Evolutionary conservation across 1,140 invertebrate genomes (phyloP), one percentile per base, ranked within the genome.

Genomic region (Manduca sexta): DNA sequence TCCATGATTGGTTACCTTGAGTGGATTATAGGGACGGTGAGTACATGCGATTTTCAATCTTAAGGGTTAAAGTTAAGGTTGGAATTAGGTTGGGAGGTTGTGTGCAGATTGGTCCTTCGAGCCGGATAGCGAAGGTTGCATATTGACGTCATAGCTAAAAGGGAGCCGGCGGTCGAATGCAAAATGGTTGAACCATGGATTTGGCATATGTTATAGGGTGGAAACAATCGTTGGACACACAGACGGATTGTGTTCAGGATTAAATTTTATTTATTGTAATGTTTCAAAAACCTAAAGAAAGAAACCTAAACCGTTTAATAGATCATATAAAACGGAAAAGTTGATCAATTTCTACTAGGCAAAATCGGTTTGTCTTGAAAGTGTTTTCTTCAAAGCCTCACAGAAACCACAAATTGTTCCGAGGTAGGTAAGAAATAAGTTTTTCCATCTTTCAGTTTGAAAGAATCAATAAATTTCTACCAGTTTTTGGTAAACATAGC

Each of bases 101-200:
- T 0, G 4, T 18, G 30, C 43, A 40, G 48, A 51, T 64, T 74
- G 39, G n/a, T 52, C 34, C 62, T 21, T 65, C 75, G 45, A 38
- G 31, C 43, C 14, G 15, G 45, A 15, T 33, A 34, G n/a, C 45
- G 33, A 53, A 51, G 51, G 52, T 57, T 79, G 74, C 69, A 75
- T 74, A 80, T 76, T 81, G 76, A 79, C 74, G 81, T 82, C 81
- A 82, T 72, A 45, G 33, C 67, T 61, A 57, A 82, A 82, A 84
- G 78, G 81, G 78, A 77, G 68, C 62, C 60, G 54, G 73, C 65
- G 73, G 75, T 70, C 75, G 74, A 82, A 84, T 84, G 78, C 81
- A 84, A 84, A 84, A 82, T 72, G 77, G 72, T 78, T 67, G 64
- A 68, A 76, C 73, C 75, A 81, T 84, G 78, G 81, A 84, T 84